Percentiles rank a stretch among this genome's conserved stretches.
phyloP scores from a whole-genome alignment of 2,888 invertebrate genomes.

The Hirtodrosophila cameraria region DNA sequence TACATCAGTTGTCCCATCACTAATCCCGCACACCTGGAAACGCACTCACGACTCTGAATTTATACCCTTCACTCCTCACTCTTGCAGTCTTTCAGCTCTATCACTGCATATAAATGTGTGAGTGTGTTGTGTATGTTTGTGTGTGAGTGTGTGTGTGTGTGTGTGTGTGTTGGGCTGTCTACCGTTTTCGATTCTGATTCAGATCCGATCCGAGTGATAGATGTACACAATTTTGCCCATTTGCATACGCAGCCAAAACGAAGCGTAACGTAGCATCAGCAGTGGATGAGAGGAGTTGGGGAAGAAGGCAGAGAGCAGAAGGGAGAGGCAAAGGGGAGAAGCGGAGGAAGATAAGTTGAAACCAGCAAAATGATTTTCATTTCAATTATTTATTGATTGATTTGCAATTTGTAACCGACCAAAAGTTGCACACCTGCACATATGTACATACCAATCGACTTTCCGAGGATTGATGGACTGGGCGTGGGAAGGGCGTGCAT shows the following conservation, averaged over 20 bases:
- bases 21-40: constrained; percentile 66
- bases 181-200: constrained; percentile 51
- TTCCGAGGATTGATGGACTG: constrained; percentile 63
- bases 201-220: constrained; percentile 74
- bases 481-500: constrained; percentile 6
- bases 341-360: constrained; percentile 71
- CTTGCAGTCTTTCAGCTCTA: neutral
- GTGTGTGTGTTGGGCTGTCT: constrained; percentile 19
- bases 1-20: constrained; percentile 59
- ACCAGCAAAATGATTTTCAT: constrained; percentile 81
- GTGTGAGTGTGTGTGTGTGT: constrained; percentile 5
- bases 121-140: constrained; percentile 6
- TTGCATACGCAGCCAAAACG: constrained; percentile 73
- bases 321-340: neutral
- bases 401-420: constrained; percentile 81
- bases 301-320: neutral
- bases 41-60: constrained; percentile 42
- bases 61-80: constrained; percentile 2
- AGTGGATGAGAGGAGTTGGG: neutral
- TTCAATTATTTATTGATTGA: constrained; percentile 81
- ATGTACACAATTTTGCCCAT: constrained; percentile 77
- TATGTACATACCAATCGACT: constrained; percentile 68
- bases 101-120: neutral
- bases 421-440: constrained; percentile 78
- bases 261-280: constrained; percentile 46